phyloP scores from a whole-genome alignment of 1,140 invertebrate species.

The Amyelois transitella region DNA sequence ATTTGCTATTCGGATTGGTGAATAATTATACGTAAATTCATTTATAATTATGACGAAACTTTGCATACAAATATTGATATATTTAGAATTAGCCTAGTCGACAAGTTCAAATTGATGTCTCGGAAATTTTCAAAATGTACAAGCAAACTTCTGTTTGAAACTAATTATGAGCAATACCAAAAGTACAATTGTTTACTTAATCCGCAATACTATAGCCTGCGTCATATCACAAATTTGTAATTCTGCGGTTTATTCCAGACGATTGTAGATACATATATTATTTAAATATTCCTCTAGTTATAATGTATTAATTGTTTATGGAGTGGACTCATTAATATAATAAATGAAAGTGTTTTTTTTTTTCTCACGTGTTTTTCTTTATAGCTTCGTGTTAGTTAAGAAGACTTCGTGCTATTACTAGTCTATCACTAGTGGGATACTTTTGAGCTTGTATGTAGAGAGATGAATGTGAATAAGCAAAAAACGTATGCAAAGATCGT shows the following conservation, averaged over 20 bases:
- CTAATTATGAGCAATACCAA: constrained; percentile 50
- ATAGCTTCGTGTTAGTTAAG: neutral
- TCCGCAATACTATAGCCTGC: constrained; percentile 41
- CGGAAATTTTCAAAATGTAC: constrained; percentile 35
- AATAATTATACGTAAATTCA: too few species aligned
- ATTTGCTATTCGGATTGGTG: too few species aligned
- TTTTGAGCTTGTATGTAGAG: too few species aligned
- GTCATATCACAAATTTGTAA: constrained; percentile 39
- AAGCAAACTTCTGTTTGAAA: constrained; percentile 35
- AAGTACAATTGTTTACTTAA: constrained; percentile 44
- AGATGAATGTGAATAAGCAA: too few species aligned
- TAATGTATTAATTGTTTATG: constrained; percentile 60
- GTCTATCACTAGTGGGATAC: neutral
- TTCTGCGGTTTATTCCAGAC: constrained; percentile 30
- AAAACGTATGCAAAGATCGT: too few species aligned
- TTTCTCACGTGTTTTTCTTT: constrained; percentile 29
- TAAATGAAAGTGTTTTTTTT: constrained; percentile 55
- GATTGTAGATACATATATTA: constrained; percentile 42
- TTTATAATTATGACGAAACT: too few species aligned
- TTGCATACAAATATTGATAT: too few species aligned
- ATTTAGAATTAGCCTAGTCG: constrained; percentile 11
- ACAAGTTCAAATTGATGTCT: constrained; percentile 33
- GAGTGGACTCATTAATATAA: constrained; percentile 57
- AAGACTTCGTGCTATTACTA: neutral
- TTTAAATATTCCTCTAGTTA: constrained; percentile 47